Evolutionary conservation across 2,113 vertebrate species (phyloP), one percentile per base, ranked within the genome.

Genomic region (Coturnix japonica): DNA sequence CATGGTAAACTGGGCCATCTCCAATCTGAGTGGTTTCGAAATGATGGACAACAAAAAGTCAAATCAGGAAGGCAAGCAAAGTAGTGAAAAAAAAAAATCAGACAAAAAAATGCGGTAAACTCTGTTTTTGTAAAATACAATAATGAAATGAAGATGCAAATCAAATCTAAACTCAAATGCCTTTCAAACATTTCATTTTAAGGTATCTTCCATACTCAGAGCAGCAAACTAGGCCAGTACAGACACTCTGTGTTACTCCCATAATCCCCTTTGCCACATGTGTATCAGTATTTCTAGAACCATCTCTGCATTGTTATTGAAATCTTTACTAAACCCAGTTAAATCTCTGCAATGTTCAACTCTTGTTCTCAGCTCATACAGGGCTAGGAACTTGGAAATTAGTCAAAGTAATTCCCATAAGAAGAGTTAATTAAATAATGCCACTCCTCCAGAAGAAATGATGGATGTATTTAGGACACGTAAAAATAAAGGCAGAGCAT

Each of bases 401-500:
- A 72, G 19, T 57, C 35, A 47, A 33, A 67, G 11, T 54, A 59
- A 57, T 47, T 73, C 30, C 41, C 37, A 37, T 33, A 53, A 41
- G 19, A 21, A 72, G 28, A 41, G 51, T 23, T n/a, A 73, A 43
- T 73, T 56, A 41, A n/a, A n/a, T 53, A 51, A 17, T 5, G 28
- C 35, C 51, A 30, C 23, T 54, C 65, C 46, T 70, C 59, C 81
- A 66, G 59, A 37, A 26, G 39, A 89, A 53, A 79, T 28, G 74
- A 66, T 30, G 54, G 16, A 43, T 49, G 49, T 25, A 54, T 76
- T 81, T 23, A 43, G 78, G 71, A 51, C 44, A 49, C 0, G 3
- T 51, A 59, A 43, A 53, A 65, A 35, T 8, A 49, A n/a, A 30
- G 54, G 71, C 64, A 92, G 64, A 85, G 67, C 89, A 89, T 82